phyloP scores from a whole-genome alignment of 2,797 vertebrate species.

The Sternarchorhynchus goeldii region DNA sequence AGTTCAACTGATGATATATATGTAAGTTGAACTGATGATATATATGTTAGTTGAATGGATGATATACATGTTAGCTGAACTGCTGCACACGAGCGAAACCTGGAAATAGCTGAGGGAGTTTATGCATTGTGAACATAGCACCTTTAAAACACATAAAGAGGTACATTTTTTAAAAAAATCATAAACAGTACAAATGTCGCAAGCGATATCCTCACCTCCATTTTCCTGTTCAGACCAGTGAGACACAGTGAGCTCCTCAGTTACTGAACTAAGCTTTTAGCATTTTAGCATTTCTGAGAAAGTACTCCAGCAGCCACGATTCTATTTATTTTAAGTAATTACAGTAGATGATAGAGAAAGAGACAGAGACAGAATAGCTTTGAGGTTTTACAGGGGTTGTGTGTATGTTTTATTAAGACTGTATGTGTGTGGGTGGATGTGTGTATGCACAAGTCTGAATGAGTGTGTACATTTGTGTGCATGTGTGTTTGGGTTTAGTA shows the following conservation, averaged over 20 bases:
- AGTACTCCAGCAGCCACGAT: background rate
- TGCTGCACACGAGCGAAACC: too few species aligned
- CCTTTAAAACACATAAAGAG: too few species aligned
- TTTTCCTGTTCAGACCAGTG: background rate
- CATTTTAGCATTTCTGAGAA: background rate
- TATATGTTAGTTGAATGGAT: too few species aligned
- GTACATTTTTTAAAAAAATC: background rate
- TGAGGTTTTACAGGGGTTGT: background rate
- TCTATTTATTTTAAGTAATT: conserved; percentile 22
- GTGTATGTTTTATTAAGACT: background rate
- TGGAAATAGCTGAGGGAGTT: too few species aligned
- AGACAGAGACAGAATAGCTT: background rate
- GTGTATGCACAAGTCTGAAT: background rate
- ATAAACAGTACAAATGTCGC: background rate
- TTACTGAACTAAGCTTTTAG: background rate
- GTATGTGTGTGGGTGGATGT: too few species aligned
- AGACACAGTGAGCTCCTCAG: background rate
- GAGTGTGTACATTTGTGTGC: background rate
- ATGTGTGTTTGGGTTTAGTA: conserved; percentile 10
- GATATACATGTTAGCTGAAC: too few species aligned
- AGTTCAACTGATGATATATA: too few species aligned
- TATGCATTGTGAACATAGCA: too few species aligned
- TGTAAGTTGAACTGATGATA: too few species aligned
- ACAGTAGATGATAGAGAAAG: background rate
- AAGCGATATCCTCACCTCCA: background rate